Base-by-base conservation (phyloP, 2,888 invertebrate species). In the Gymnoscelis rufifasciata region DNA sequence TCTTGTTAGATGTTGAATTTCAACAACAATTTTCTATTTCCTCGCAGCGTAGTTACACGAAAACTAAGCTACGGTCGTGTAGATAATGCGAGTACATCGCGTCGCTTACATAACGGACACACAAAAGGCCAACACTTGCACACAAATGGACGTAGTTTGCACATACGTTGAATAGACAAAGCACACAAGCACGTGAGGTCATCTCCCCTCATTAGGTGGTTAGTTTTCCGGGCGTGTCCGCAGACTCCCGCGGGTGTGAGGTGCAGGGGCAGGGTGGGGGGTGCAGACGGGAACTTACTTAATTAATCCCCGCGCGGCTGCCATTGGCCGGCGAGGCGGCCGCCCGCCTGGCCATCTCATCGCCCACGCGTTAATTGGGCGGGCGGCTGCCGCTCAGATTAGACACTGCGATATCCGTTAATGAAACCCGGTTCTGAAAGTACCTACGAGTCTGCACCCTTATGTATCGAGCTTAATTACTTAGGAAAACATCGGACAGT, bases 131-230 rank as follows among this genome's bases (percentile, higher is more conserved):
- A 76, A 72, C 77, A 69, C 74, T 71, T 65, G 66, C 74, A 76
- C 78, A 81, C 78, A 76, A 77, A 77, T 74, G 74, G 73, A 78
- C 68, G 69, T 74, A 71, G 74, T 78, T 80, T 78, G 78, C 80
- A 78, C 75, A 73, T 76, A 76, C 68, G 73, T 63, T 66, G 66
- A 66, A 71, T 76, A 80, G 80, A 81, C 80, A 79, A 80, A 78
- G 79, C 82, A 86, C 86, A 84, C 84, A 79, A 77, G 74, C 78
- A 80, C 80, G 81, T 78, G 83, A 84, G 87, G 87, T 88, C 87
- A 88, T 88, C 87, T 87, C 87, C 87, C 87, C 87, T 88, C 87
- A 87, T 88, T 88, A 88, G 84, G 84, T 83, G 87, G 87, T 87
- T 88, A 87, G 87, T 88, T 88, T 87, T 84, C 86, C 88, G 86